These are phyloP conservation scores for Macaca mulatta DNA, from an alignment of 2,113 vertebrate genomes.

Conservation along the genomic window DNA sequence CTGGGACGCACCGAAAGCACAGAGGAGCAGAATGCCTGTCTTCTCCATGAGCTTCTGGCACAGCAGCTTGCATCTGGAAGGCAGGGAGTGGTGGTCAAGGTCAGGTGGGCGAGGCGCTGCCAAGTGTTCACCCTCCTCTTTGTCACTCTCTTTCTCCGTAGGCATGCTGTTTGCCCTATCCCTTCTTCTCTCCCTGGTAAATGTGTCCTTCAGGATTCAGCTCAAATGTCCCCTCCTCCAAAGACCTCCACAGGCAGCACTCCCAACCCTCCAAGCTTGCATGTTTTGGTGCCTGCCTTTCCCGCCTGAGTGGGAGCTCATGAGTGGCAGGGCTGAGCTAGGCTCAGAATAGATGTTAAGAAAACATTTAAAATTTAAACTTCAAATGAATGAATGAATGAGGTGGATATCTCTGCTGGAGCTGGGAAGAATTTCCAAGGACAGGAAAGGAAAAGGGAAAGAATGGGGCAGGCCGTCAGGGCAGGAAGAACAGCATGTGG, in stretches of 20 bases:
- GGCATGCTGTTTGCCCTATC: background rate
- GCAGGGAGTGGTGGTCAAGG: background rate
- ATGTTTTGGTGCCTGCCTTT: background rate
- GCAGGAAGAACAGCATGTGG: background rate
- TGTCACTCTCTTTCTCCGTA: background rate
- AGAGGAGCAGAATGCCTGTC: constrained; percentile 67
- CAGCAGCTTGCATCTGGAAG: constrained; percentile 62
- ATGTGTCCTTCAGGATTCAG: background rate
- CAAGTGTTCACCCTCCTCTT: background rate
- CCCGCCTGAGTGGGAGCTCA: background rate
- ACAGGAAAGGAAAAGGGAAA: background rate
- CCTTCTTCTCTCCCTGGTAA: background rate
- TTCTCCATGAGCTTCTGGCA: constrained; percentile 71
- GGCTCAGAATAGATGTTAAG: background rate
- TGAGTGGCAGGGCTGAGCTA: background rate
- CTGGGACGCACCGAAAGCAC: constrained; percentile 55
- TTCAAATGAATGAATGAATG: background rate
- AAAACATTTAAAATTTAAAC: background rate
- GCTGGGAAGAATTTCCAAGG: background rate
- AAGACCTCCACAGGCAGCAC: background rate
- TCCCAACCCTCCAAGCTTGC: background rate
- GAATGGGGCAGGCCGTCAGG: background rate
- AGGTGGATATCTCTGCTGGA: background rate
- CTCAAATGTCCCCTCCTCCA: background rate
- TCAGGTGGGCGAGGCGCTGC: too few species aligned